A percentile compares a stretch with the other conserved stretches of the same genome.
Evolutionary conservation across 2,797 vertebrate genomes (phyloP).

Genomic region (Chloroceryle amazona): DNA sequence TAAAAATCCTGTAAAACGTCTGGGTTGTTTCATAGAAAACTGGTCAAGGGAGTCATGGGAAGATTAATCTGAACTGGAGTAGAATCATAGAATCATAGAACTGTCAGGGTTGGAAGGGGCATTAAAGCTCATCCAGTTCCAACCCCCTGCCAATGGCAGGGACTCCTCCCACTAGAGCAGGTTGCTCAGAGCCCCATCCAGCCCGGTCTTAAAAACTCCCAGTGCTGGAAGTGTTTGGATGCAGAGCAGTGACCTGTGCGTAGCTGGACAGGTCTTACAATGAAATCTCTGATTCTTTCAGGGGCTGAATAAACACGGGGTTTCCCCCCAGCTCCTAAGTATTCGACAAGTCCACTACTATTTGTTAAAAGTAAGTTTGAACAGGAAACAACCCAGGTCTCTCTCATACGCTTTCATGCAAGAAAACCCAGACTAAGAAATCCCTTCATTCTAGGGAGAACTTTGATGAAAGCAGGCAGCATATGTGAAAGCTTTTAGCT

Average conservation of each 20-base stretch:
- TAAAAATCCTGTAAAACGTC: not conserved
- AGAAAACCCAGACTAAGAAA: not conserved
- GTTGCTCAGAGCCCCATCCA: too few species aligned
- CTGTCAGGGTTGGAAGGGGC: too few species aligned
- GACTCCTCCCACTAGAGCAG: too few species aligned
- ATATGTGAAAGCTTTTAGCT: slow-evolving; percentile 28
- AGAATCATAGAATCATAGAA: too few species aligned
- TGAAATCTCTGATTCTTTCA: not conserved
- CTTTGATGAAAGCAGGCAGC: slow-evolving; percentile 25
- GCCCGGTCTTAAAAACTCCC: too few species aligned
- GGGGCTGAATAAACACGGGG: not conserved
- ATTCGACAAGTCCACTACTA: not conserved
- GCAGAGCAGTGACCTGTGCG: not conserved
- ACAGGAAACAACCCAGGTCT: not conserved
- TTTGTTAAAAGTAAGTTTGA: not conserved
- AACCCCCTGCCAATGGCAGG: too few species aligned
- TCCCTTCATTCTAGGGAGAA: not conserved
- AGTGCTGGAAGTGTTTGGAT: not conserved
- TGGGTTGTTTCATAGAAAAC: not conserved
- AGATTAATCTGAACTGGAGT: not conserved
- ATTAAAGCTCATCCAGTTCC: too few species aligned
- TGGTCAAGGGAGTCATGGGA: not conserved
- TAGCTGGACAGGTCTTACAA: not conserved
- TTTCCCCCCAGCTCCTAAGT: rapidly evolving
- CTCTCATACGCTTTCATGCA: not conserved